Percentiles rank a stretch among this genome's conserved stretches.
phyloP scores from a whole-genome alignment of 23 tunicate species.

The Ciona savignyi region DNA sequence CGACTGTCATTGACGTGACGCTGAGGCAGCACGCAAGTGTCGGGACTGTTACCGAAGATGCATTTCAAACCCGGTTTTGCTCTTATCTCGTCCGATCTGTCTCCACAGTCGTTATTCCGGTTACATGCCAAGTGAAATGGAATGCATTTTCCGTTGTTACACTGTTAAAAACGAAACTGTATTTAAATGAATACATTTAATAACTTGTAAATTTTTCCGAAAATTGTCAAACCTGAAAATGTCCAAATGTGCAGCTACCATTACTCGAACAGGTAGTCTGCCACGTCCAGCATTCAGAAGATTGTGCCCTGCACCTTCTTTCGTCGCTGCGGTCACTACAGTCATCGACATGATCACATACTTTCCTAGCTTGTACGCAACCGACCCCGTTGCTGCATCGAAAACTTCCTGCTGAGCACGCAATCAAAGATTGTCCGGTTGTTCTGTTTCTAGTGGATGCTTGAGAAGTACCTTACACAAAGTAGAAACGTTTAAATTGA shows the following conservation, averaged over 20 bases:
- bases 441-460: no score
- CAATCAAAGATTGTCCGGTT: no score
- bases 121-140: conserved; percentile 10
- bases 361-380: background rate
- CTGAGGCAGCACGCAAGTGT: conserved; percentile 52
- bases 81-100: conserved; percentile 32
- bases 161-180: no score
- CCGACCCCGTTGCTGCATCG: background rate
- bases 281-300: conserved; percentile 8
- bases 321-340: conserved; percentile 20
- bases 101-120: conserved; percentile 36
- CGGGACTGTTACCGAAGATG: conserved; percentile 22
- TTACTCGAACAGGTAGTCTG: conserved; percentile 4
- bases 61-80: conserved; percentile 32
- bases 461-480: no score
- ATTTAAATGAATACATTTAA: no score
- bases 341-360: background rate
- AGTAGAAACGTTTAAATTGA: no score
- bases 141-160: conserved; percentile 53
- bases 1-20: conserved; percentile 6
- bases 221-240: conserved; percentile 15
- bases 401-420: background rate
- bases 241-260: background rate
- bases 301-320: background rate
- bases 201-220: no score